Evolutionary conservation across 2,888 invertebrate species (phyloP), one percentile per base, ranked within the genome.

Genomic region (Nymphalis urticae): DNA sequence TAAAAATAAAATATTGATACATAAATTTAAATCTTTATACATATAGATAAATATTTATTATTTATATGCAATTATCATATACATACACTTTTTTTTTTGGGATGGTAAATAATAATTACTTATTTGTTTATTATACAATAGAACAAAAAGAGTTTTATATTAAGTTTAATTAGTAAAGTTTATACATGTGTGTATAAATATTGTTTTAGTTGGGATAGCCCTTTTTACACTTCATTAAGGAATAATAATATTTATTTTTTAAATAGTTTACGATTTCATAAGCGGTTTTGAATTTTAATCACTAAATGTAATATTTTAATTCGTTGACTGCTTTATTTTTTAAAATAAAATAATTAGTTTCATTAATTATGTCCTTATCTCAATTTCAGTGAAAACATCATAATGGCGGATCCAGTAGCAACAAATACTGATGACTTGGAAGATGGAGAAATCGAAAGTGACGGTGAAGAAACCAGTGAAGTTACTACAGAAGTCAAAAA

Each of bases 401-500:
- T 76, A 71, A 91, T 90, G 92, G 75, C 86, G 24, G 90, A 90
- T 48, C 72, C 83, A 32, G 77, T 82, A 36, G 77, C 78, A 68
- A 73, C 81, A 17, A 85, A 82, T 62, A 74, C 86, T 24, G 91
- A 95, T 81, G 97, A 97, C 84, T 93, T 97, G 75, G 97, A 97
- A 89, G 97, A 97, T 83, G 97, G 97, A 61, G 97, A 97, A 87
- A 97, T 97, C 76, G 97, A 97, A 77, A 93, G 94, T 70, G 94
- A 94, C 73, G 93, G 92, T 48, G 93, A 93, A 77, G 90, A 91
- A 74, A 77, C 78, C 56, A 72, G 75, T 8, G 87, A 87, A 75
- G 66, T 74, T 77, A 76, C 79, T 69, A 78, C 76, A 72, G 83
- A 86, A 73, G 82, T 78, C 70, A 81, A 80, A 79, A 85, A 74